Percentiles rank a stretch among this genome's conserved stretches.
phyloP scores from a whole-genome alignment of 2,113 vertebrate species.

The Atherinomorus stipes region DNA sequence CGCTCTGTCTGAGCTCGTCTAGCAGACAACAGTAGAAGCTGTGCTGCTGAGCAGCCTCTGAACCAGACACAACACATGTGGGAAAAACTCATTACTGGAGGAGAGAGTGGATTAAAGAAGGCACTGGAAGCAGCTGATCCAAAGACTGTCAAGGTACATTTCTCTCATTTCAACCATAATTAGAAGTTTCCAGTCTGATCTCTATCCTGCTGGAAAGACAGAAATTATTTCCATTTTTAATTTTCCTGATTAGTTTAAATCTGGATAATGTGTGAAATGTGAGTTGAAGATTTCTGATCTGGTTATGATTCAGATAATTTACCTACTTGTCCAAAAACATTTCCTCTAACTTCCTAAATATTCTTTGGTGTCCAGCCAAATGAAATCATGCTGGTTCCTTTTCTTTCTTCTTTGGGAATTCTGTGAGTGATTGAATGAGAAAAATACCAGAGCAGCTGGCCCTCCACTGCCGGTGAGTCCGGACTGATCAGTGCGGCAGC shows the following conservation, averaged over 20 bases:
- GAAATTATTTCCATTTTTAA: not conserved
- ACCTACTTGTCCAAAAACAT: too few relatives aligned
- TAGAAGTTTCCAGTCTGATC: not conserved
- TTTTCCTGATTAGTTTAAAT: not conserved
- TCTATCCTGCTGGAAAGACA: too few relatives aligned
- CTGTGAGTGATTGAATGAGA: not conserved
- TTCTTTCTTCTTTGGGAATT: not conserved
- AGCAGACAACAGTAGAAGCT: not conserved
- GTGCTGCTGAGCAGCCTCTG: not conserved
- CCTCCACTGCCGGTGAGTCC: not conserved
- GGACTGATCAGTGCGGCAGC: not conserved
- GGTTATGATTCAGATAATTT: not conserved
- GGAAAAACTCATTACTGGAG: not conserved
- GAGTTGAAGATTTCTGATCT: too few relatives aligned
- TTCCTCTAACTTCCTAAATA: too few relatives aligned
- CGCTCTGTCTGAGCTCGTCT: not conserved
- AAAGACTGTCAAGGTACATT: not conserved
- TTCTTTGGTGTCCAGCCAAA: too few relatives aligned
- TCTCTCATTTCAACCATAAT: not conserved
- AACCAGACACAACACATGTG: not conserved
- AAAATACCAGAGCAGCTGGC: not conserved
- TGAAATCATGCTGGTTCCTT: too few relatives aligned
- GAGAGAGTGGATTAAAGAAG: not conserved
- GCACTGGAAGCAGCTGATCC: not conserved
- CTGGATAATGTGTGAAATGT: too few relatives aligned